phyloP scores from a whole-genome alignment of 1,140 invertebrate species.

The Pantala flavescens region DNA sequence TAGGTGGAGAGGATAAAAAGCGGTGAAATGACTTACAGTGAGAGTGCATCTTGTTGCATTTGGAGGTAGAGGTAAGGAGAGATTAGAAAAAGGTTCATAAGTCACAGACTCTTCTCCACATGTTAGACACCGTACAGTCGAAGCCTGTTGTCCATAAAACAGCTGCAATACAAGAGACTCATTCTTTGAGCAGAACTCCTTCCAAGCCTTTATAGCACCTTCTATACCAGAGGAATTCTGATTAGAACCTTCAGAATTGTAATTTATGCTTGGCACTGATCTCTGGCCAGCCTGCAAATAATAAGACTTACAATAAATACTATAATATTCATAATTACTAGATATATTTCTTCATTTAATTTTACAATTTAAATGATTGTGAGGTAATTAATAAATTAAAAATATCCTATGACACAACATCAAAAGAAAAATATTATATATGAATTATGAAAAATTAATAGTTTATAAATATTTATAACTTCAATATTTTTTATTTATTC shows the following conservation, averaged over 20 bases:
- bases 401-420: too few relatives aligned
- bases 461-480: too few relatives aligned
- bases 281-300: background rate
- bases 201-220: slow-evolving; percentile 57
- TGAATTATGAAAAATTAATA: too few relatives aligned
- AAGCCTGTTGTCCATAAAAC: slow-evolving; percentile 82
- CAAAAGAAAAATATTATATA: too few relatives aligned
- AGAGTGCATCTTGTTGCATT: slow-evolving; percentile 50
- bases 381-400: too few relatives aligned
- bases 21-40: slow-evolving; percentile 41
- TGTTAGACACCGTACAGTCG: slow-evolving; percentile 62
- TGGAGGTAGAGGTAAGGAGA: slow-evolving; percentile 70
- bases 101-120: slow-evolving; percentile 70
- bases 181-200: slow-evolving; percentile 58
- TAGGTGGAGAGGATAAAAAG: too few relatives aligned
- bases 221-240: background rate
- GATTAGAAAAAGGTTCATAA: slow-evolving; percentile 81
- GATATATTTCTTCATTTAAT: too few relatives aligned
- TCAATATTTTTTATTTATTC: too few relatives aligned
- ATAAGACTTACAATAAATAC: background rate
- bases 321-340: too few relatives aligned
- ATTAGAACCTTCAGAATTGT: background rate
- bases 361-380: too few relatives aligned
- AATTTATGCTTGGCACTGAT: background rate
- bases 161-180: slow-evolving; percentile 68